Evolutionary conservation across 2,888 invertebrate genomes (phyloP), one percentile per base, ranked within the genome.

Genomic region (Agrotis exclamationis): DNA sequence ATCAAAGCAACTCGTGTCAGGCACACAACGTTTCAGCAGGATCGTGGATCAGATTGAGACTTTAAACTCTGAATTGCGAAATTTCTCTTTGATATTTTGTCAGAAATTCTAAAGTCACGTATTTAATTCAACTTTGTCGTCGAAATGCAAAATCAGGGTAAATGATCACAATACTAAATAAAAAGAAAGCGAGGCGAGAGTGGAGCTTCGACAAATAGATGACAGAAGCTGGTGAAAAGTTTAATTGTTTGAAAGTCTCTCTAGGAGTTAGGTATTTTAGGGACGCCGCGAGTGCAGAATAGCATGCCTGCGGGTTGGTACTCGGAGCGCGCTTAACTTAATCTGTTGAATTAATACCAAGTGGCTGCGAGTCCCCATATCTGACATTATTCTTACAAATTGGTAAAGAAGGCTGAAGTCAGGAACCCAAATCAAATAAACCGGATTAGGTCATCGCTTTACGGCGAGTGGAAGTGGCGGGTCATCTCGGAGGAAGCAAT

Each of bases 381-480:
- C 86, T 87, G 84, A 89, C 86, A 87, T 91, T 89, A 91, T 91
- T 91, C 88, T 88, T 86, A 88, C 90, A 90, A 93, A 93, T 93
- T 92, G 92, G 90, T 92, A 93, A 94, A 93, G 91, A 91, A 91
- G 90, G 90, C 91, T 89, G 91, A 89, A 93, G 91, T 93, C 92
- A 92, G 92, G 89, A 90, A 93, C 93, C 94, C 94, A 93, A 95
- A 95, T 95, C 95, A 94, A 95, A 95, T 95, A 95, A 95, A 95
- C 93, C 88, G 93, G 95, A 96, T 95, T 94, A 94, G 95, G 95
- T 95, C 95, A 95, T 95, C 95, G 93, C 92, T 95, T 95, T 95
- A 96, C 93, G 91, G 92, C 93, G 91, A 92, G 91, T 91, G 91
- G 93, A 95, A 95, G 93, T 93, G 94, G 93, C 93, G 95, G 95